Evolutionary conservation across 2,113 vertebrate species (phyloP), one percentile per base, ranked within the genome.

Genomic region (Prunella himalayana): DNA sequence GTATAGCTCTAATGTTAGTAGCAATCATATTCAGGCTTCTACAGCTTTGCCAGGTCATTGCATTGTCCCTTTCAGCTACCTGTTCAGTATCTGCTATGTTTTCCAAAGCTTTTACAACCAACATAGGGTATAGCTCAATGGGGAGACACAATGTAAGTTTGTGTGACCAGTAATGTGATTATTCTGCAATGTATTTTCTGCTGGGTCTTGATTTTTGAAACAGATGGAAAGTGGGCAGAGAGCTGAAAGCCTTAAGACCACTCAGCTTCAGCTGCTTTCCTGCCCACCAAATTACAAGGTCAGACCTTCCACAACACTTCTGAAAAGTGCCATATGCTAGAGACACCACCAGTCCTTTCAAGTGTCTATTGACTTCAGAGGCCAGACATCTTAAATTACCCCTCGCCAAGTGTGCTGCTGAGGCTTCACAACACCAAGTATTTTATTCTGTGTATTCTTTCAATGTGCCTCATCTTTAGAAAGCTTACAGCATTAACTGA

Each of bases 191-290:
- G 54, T 50, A 49, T 82, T 82, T 51, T 90, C 63, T 93, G 78
- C 54, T 69, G 68, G 11, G 68, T 45, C 68, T 35, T 75, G 80
- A 70, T 90, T 92, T 93, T 88, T 90, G 47, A 69, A 94, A 71
- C 88, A 97, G 82, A 95, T 92, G 91, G 91, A 51, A 77, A 70
- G 92, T 92, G 68, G 82, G 91, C 72, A 94, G 92, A 56, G 82
- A 92, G 31, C 72, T 92, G 91, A 90, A 70, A 88, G 80, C 83
- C 83, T 92, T 56, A 78, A 84, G 95, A 93, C 92, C 80, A 21
- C 72, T 86, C 65, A 81, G 69, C 51, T 92, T 94, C 90, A 93
- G 73, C 89, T 93, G 64, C 77, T 93, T 92, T 91, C 54, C 84
- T 95, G 75, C 82, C 59, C 59, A 57, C 82, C 81, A 57, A 66